Evolutionary conservation across 2,888 invertebrate genomes (phyloP), one percentile per base, ranked within the genome.

Genomic region (Tolmerus cingulatus): DNA sequence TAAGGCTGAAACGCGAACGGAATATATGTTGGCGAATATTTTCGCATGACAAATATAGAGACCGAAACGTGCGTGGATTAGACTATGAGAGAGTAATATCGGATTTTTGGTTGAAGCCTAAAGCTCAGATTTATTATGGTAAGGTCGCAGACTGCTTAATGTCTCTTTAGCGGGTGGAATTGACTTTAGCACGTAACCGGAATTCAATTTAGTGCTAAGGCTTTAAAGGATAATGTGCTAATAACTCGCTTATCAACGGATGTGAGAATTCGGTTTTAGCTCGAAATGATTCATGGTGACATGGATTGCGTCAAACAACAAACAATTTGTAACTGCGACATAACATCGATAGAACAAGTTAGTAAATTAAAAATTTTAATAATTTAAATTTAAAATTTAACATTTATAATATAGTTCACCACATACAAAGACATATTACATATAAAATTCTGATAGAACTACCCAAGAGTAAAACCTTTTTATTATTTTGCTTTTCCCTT

Each of bases 111-210:
- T 2, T n/a, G 78, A 40, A 43, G 43, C 66, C 23, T 23, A 78
- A 46, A 78, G 23, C 78, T 14, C 19, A 78, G 78, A 78, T 78
- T 78, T 78, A 78, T 78, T 37, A 40, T 43, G 78, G 78, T 43
- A 78, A 37, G 78, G 19, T 78, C 40, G 43, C 43, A 43, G 40
- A 78, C 78, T 23, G 23, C 78, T 78, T 78, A 78, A 78, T 78
- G 78, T 43, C 37, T 43, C 78, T 78, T 78, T 78, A 78, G 12
- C 43, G n/a, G 78, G 23, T 43, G 23, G 78, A 78, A 43, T 14
- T 78, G 78, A 16, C 78, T 40, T 78, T 78, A 40, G 40, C 40
- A 78, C 78, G 78, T 78, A 78, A 78, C 78, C 78, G 78, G 78
- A 78, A 78, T 78, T 78, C 40, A 78, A 78, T 78, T 78, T 78